Conservation (phyloP, 2,888 invertebrate species). For the Crossocerus cetratus region DNA sequence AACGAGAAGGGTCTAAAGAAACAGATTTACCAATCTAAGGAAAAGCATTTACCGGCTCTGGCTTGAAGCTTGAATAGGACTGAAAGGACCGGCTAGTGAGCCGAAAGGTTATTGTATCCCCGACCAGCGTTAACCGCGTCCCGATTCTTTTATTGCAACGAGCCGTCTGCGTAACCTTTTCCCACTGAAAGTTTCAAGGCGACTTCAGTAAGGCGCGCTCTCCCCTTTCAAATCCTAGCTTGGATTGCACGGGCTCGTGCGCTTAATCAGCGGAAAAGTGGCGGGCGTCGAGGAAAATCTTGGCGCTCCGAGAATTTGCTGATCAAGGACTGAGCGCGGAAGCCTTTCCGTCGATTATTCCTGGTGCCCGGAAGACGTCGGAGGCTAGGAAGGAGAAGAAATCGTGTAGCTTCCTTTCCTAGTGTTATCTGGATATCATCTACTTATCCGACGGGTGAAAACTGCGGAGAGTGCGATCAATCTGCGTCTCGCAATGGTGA, state of each 20-base stretch:
- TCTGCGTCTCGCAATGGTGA: neutral
- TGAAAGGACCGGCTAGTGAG: slow-evolving; percentile 21
- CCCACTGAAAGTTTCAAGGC: slow-evolving; percentile 53
- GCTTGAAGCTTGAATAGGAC: neutral
- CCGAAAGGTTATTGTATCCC: slow-evolving; percentile 39
- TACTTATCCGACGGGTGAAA: neutral
- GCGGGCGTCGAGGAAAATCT: no score
- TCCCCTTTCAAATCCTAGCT: no score
- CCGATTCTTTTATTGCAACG: slow-evolving; percentile 24
- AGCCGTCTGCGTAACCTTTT: slow-evolving; percentile 48
- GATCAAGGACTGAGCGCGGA: no score
- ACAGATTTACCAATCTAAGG: no score
- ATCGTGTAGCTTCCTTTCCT: no score
- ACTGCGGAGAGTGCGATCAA: neutral
- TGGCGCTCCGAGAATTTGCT: no score
- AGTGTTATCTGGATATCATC: neutral
- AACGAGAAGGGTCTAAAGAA: neutral
- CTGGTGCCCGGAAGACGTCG: no score
- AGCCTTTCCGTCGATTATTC: no score
- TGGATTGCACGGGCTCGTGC: no score
- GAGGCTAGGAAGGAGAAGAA: no score
- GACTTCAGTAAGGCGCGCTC: slow-evolving; percentile 13
- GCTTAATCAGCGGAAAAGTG: no score
- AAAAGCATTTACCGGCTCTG: no score
- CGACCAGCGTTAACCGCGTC: slow-evolving; percentile 41